Evolutionary conservation across 2,113 vertebrate species (phyloP), one percentile per base, ranked within the genome.

Genomic region (Ctenomys sociabilis): DNA sequence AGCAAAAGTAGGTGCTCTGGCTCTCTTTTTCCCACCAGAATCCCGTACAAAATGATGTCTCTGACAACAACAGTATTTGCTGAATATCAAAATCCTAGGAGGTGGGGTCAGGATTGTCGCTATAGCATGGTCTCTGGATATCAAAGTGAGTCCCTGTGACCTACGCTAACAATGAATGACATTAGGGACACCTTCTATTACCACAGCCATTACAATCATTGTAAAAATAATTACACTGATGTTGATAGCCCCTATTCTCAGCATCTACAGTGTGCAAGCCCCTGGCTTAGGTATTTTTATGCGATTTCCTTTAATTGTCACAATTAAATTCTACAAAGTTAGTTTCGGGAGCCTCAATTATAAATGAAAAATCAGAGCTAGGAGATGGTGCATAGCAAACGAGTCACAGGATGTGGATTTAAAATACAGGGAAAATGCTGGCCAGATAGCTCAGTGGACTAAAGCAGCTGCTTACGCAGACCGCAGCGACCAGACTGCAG

Each of bases 251-350:
- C 6, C 73, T 43, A 28, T n/a, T 80, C 70, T 21, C 22, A 59
- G 61, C n/a, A 19, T 17, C 17, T 32, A 30, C 0, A 1, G 54
- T 0, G 17, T 28, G 66, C 45, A 28, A 57, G 85, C 49, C 52
- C 85, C 6, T 7, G 52, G 45, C 45, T 17, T 45, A 5, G 66
- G 52, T 28, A 63, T n/a, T 35, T 54, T 22, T 37, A 35, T 30
- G 19, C 24, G 37, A 81, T 68, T 43, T 82, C 85, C 73, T 66
- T 83, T 90, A 45, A 86, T 63, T 92, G 43, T 89, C 57, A 88
- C 57, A 63, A 61, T 86, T 59, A 61, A 75, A 66, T 40, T 66
- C 84, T 26, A 21, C 49, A 54, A 49, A 57, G 28, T 43, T 70
- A 57, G 68, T 35, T 85, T 85, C 64, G 37, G 1, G 30, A 52